Base-by-base conservation (phyloP, 1,140 invertebrate species). In the Aphidius ervi region DNA sequence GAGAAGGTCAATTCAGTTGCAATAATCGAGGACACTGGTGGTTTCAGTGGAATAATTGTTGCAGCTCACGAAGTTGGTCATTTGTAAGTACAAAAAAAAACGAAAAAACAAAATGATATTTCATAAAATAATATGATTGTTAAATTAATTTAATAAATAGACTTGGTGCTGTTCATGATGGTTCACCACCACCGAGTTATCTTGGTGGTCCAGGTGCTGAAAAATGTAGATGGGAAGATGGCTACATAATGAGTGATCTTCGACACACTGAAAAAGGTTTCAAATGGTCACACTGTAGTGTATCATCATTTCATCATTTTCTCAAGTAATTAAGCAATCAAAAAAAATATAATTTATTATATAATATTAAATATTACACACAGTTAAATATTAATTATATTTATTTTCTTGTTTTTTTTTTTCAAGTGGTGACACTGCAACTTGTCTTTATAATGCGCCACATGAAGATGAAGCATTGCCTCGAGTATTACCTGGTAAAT, bases 1-100 rank as follows among this genome's bases (percentile, higher is more conserved):
- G 93, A 96, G 83, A 97, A 97, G 83, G 94, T 96, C 58, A 97
- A 97, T 82, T 94, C 91, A 62, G 94, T 97, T 59, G 94, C 94
- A 68, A 97, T 97, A 69, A 95, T 97, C 71, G 94, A 97, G 80
- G 94, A 97, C 75, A 95, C 93, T 23, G 94, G 94, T 63, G 94
- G 94, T 61, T 97, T 96, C 81, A 95, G 92, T 70, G 94, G 94
- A 50, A 96, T 97, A 71, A 97, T 97, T 74, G 94, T 97, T 5
- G 94, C 94, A 57, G 94, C 94, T 61, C 94, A 97, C 75, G 94
- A 97, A 92, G 92, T 96, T 67, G 94, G 94, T 65, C 94, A 97
- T 84, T 86, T 97, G 93, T 97, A 87, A 93, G 92, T 90, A 63
- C 16, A 16, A 16, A 16, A 16, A 45, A 45, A 31, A 42, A 37